Conservation (phyloP, 1,140 invertebrate genomes). For the Drosophila burlai region DNA sequence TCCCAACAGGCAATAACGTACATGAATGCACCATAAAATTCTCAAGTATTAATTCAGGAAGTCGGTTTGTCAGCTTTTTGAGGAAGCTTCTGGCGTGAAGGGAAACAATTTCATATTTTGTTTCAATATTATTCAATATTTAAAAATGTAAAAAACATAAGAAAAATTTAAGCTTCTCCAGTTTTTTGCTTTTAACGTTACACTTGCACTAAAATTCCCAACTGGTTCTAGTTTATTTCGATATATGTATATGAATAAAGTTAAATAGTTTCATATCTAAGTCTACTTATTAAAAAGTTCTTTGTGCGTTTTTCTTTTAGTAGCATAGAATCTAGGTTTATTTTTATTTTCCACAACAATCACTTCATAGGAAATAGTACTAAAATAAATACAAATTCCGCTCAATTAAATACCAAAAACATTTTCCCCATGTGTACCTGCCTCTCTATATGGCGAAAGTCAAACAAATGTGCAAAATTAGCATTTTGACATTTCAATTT, state of each 20-base stretch:
- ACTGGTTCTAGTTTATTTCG: too few species aligned
- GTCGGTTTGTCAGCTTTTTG: neutral
- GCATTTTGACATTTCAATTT: constrained; percentile 83
- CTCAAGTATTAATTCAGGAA: neutral
- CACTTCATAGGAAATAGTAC: too few species aligned
- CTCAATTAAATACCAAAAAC: neutral
- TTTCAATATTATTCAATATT: neutral
- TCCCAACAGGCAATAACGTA: neutral
- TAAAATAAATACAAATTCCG: too few species aligned
- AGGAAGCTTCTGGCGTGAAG: neutral
- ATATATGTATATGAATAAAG: too few species aligned
- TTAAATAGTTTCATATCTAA: neutral
- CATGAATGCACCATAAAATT: neutral
- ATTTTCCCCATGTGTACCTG: constrained; percentile 5
- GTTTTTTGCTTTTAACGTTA: too few species aligned
- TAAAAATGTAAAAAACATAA: neutral
- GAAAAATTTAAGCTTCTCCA: too few species aligned
- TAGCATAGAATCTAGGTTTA: neutral
- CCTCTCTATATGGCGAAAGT: constrained; percentile 28
- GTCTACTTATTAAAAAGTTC: too few species aligned
- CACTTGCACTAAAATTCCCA: too few species aligned
- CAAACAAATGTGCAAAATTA: constrained; percentile 82
- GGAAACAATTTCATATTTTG: neutral
- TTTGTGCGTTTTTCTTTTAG: neutral
- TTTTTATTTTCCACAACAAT: neutral